phyloP scores from a whole-genome alignment of 1,140 invertebrate species.

The Zaprionus nigranus region DNA sequence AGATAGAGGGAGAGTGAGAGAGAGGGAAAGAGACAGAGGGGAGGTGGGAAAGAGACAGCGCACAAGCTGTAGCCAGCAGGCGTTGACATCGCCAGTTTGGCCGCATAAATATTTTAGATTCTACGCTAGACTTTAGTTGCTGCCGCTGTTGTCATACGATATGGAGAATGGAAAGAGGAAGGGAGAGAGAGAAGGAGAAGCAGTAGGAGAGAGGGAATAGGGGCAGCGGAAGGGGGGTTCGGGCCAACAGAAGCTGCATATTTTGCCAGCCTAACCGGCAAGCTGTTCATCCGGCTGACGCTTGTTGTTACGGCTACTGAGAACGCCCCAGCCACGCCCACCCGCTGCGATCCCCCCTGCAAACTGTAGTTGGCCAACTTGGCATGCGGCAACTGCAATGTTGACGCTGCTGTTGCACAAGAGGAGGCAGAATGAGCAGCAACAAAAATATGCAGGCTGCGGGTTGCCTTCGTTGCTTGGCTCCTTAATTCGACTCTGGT shows the following conservation, averaged over 20 bases:
- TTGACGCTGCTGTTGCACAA: conserved; percentile 74
- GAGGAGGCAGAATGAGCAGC: neutral
- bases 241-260: conserved; percentile 49
- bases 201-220: neutral
- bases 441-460: conserved; percentile 50
- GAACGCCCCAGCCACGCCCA: neutral
- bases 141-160: conserved; percentile 26
- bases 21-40: neutral
- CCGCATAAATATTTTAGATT: conserved; percentile 81
- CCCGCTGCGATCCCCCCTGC: neutral
- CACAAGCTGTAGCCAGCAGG: conserved; percentile 6
- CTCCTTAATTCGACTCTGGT: conserved; percentile 18
- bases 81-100: conserved; percentile 59
- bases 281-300: conserved; percentile 73
- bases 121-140: conserved; percentile 49
- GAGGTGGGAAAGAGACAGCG: neutral
- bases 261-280: conserved; percentile 67
- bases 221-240: too few relatives aligned
- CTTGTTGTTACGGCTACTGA: conserved; percentile 58
- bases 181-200: neutral
- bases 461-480: conserved; percentile 24
- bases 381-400: conserved; percentile 76
- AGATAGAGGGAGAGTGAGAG: neutral
- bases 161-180: neutral
- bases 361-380: conserved; percentile 71